phyloP scores from a whole-genome alignment of 2,113 vertebrate species.

The Lampris incognitus region DNA sequence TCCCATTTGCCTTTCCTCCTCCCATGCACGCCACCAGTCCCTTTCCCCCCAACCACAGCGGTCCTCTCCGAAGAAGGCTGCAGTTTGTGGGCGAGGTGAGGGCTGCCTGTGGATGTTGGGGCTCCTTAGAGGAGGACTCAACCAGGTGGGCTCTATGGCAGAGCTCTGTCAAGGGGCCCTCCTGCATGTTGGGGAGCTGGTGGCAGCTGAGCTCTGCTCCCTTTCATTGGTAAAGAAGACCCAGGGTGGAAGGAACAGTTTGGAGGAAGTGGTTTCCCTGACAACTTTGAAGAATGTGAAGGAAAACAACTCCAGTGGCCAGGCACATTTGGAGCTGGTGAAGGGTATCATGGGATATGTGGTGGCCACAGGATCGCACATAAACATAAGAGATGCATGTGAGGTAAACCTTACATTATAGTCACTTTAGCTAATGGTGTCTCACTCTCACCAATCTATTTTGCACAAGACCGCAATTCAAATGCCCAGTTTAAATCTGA shows the following conservation, averaged over 20 bases:
- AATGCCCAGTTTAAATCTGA: neutral
- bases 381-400: constrained; percentile 59
- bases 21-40: neutral
- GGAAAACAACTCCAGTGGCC: constrained; percentile 25
- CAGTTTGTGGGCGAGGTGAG: constrained; percentile 48
- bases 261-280: constrained; percentile 51
- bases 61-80: constrained; percentile 12
- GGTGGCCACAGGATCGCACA: constrained; percentile 41
- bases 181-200: constrained; percentile 50
- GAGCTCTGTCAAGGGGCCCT: constrained; percentile 63
- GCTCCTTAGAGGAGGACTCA: constrained; percentile 54
- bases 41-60: constrained; percentile 2
- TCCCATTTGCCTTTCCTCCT: constrained; percentile 29
- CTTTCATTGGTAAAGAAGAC: constrained; percentile 56
- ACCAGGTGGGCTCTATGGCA: constrained; percentile 42
- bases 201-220: constrained; percentile 49
- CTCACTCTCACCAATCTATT: too few species aligned
- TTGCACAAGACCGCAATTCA: neutral
- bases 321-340: constrained; percentile 47
- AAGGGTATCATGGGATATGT: constrained; percentile 64
- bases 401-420: constrained; percentile 50
- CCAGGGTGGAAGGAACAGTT: constrained; percentile 26
- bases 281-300: neutral
- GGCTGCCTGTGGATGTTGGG: constrained; percentile 62
- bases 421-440: neutral